Percentiles rank a stretch among this genome's conserved stretches.
Conservation (phyloP, 2,113 vertebrate species). For the Meriones unguiculatus region DNA sequence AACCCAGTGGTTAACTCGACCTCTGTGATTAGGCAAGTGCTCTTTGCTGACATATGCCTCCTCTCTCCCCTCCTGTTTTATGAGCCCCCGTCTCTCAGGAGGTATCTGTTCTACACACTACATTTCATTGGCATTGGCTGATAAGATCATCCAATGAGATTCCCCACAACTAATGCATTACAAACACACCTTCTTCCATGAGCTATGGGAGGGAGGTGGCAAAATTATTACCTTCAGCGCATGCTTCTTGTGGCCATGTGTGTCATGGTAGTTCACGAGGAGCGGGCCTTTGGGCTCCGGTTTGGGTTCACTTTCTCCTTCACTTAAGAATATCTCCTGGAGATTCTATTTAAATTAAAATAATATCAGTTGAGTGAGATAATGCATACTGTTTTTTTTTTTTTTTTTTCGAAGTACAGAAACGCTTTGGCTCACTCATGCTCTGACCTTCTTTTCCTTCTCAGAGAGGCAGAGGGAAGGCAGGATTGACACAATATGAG, state of each 20-base stretch:
- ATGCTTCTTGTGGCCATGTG: slow-evolving; percentile 85
- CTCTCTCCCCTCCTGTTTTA: not conserved
- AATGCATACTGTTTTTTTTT: not conserved
- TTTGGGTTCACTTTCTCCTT: slow-evolving; percentile 60
- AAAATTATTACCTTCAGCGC: slow-evolving; percentile 84
- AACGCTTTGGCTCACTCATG: not conserved
- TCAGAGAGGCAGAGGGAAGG: slow-evolving; percentile 87
- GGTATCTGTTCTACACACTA: not conserved
- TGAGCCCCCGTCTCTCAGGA: not conserved
- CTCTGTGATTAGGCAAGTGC: not conserved
- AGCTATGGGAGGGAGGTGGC: fast-evolving
- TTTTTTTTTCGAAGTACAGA: not conserved
- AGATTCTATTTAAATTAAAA: slow-evolving; percentile 84
- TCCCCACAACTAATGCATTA: not conserved
- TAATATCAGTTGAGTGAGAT: not conserved
- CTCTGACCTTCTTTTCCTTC: slow-evolving; percentile 88
- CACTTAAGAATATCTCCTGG: slow-evolving; percentile 80
- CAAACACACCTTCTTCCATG: not conserved
- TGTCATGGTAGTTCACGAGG: slow-evolving; percentile 90
- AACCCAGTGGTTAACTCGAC: not conserved
- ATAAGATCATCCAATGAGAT: not conserved
- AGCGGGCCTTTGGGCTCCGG: slow-evolving; percentile 80
- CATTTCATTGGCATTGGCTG: not conserved
- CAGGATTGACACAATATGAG: slow-evolving; percentile 88
- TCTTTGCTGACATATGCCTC: not conserved